These are phyloP conservation scores for Marcusenius ussheri DNA, from an alignment of 2,113 vertebrate species.

Conservation along the genomic window DNA sequence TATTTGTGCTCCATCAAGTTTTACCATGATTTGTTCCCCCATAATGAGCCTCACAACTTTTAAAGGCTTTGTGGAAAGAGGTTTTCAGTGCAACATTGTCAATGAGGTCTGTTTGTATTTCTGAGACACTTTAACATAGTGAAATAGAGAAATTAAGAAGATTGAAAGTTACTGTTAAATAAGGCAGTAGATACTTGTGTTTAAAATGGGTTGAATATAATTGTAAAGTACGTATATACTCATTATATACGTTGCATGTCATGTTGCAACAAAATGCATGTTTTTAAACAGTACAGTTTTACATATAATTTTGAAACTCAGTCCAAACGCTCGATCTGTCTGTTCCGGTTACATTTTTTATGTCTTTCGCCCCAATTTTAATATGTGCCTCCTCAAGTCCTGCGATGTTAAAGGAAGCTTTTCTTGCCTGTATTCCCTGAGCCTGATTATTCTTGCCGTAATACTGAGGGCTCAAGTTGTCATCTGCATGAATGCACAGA, in stretches of 20 bases:
- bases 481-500: slow-evolving; percentile 60
- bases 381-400: slow-evolving; percentile 44
- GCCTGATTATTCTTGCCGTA: slow-evolving; percentile 45
- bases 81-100: background rate
- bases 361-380: slow-evolving; percentile 16
- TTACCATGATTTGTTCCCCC: background rate
- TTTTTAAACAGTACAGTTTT: background rate
- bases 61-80: background rate
- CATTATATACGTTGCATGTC: background rate
- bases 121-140: background rate
- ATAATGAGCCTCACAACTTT: background rate
- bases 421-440: slow-evolving; percentile 28
- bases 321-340: background rate
- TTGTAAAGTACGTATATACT: background rate
- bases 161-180: background rate
- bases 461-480: slow-evolving; percentile 56
- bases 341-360: background rate
- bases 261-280: background rate
- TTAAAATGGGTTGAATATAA: background rate
- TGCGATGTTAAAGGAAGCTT: slow-evolving; percentile 25
- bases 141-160: background rate
- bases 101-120: background rate
- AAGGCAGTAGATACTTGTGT: background rate
- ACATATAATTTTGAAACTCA: background rate
- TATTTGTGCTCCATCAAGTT: too few species aligned